phyloP scores from a whole-genome alignment of 2,113 vertebrate genomes.

The Leucopsar rothschildi region DNA sequence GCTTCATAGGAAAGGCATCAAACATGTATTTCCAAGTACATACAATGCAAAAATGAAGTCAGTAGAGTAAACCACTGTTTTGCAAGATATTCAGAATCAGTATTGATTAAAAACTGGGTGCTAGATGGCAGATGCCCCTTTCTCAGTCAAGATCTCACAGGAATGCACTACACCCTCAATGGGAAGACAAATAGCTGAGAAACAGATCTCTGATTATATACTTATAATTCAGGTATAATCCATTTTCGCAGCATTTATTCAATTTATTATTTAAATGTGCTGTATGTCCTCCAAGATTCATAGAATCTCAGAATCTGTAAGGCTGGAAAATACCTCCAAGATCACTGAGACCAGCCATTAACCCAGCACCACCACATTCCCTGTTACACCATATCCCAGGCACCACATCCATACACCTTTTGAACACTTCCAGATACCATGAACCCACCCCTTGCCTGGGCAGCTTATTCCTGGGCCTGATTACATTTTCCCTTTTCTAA shows the following conservation, averaged over 20 bases:
- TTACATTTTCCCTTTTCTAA: neutral
- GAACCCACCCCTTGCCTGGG: neutral
- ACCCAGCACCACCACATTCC: neutral
- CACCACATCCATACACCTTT: neutral
- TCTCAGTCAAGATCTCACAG: neutral
- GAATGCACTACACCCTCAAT: neutral
- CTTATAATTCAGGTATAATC: neutral
- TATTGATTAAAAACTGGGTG: neutral
- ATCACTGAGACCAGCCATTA: neutral
- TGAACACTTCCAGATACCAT: neutral
- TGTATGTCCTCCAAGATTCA: neutral
- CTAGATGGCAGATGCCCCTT: neutral
- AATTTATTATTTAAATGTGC: neutral
- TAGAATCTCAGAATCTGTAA: neutral
- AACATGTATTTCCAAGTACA: neutral
- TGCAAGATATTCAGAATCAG: neutral
- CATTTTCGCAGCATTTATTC: neutral
- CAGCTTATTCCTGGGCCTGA: neutral
- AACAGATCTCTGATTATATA: neutral
- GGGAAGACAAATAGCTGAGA: neutral
- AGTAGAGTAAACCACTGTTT: neutral
- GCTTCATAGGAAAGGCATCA: neutral
- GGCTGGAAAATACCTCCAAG: neutral
- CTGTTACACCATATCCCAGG: neutral
- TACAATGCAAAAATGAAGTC: neutral